Evolutionary conservation across 1,140 invertebrate species (phyloP).

Genomic region (Heliconius himera): DNA sequence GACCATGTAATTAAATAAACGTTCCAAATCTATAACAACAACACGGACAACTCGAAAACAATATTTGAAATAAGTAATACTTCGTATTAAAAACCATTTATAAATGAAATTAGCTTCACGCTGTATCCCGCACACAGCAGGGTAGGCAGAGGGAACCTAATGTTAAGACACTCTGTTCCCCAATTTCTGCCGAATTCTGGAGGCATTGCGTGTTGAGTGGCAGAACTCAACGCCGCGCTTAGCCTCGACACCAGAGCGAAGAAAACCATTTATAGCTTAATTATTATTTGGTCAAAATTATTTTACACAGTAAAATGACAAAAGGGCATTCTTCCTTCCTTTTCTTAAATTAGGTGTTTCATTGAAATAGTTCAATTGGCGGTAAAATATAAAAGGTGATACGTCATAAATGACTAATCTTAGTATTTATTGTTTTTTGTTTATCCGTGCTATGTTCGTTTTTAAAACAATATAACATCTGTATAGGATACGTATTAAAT

Average conservation of each 20-base stretch:
- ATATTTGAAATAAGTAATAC: not conserved
- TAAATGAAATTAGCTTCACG: too few species aligned
- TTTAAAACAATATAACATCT: not conserved
- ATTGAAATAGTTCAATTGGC: not conserved
- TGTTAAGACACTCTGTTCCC: too few species aligned
- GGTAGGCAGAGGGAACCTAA: too few species aligned
- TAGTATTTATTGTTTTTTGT: not conserved
- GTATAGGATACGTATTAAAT: not conserved
- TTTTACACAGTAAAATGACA: not conserved
- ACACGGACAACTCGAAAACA: not conserved
- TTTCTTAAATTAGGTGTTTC: not conserved
- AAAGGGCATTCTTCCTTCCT: not conserved
- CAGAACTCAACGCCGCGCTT: too few species aligned
- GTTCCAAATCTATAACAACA: not conserved
- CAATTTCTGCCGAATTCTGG: too few species aligned
- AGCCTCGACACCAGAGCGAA: too few species aligned
- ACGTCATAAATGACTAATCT: not conserved
- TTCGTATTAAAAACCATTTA: not conserved
- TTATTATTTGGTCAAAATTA: not conserved
- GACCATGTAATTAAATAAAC: too few species aligned
- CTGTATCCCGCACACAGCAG: too few species aligned
- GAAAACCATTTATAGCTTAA: not conserved
- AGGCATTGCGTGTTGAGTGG: too few species aligned
- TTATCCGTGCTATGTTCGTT: not conserved
- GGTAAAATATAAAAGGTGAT: not conserved